Base-by-base conservation (phyloP, 1,140 invertebrate species). In the Meloidogyne floridensis region DNA sequence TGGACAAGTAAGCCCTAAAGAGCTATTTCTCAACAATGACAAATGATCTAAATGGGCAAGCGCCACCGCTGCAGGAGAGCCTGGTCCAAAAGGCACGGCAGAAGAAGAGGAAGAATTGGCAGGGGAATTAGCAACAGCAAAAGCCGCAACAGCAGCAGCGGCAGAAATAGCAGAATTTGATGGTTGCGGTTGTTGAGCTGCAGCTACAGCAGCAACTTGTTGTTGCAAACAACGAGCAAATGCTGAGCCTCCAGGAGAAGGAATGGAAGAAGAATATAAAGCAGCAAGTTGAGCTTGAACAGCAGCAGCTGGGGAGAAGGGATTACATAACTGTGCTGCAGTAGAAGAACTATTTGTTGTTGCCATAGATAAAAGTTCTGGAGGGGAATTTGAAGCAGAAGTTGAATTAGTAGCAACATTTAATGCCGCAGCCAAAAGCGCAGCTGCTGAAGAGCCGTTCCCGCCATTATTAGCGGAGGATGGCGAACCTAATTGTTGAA, bases 231-330 rank as follows among this genome's bases (percentile, higher is more conserved):
- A n/a, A 65, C 59, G 59, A 6, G 59, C 59, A 65, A 65, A 65
- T 65, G 59, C 59, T 65, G 59, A 65, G 5, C 59, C 59, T 6
- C 59, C 59, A 18, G 59, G 59, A n/a, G 59, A 65, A 15, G 59
- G 15, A 65, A 65, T 65, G n/a, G 59, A 65, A 65, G 59, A 65
- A 15, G 13, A n/a, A 18, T 65, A 65, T 65, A 65, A 7, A 13
- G 59, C 59, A n/a, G 59, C 59, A n/a, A n/a, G 59, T 65, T 65
- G 59, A 65, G 59, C 59, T n/a, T 32, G 32, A 32, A 6, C 59
- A n/a, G n/a, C 59, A 65, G 59, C 59, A 65, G n/a, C 59, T n/a
- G 59, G 59, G n/a, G 59, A 65, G n/a, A 65, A 65, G n/a, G 59
- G 59, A 65, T 65, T 59, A 59, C 56, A 59, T 15, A 59, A 65